Evolutionary conservation across 2,888 invertebrate genomes (phyloP).

Genomic region (Monoplex corrugatus): DNA sequence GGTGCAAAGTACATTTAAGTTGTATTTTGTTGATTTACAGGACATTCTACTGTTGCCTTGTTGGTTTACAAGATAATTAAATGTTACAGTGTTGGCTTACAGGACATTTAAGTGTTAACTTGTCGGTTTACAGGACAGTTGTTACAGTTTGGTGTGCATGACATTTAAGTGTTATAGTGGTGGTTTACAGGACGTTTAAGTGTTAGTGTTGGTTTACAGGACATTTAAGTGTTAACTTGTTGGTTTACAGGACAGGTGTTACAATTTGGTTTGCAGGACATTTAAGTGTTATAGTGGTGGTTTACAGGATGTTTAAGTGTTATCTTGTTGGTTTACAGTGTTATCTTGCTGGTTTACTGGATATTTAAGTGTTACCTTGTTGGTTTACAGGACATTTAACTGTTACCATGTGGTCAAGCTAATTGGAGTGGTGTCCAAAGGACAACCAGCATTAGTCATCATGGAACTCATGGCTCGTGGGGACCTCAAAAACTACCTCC

Average conservation of each 20-base stretch:
- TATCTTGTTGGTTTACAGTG: neutral
- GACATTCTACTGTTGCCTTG: neutral
- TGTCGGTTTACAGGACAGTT: no score
- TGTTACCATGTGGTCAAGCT: constrained; percentile 95
- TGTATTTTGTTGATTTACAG: neutral
- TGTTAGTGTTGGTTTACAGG: constrained; percentile 79
- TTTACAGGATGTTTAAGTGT: neutral
- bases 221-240: neutral
- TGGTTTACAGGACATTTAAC: constrained; percentile 87
- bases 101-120: no score
- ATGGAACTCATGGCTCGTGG: constrained; percentile 99
- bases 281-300: no score
- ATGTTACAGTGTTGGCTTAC: neutral
- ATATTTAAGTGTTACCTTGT: no score
- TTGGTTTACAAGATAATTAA: neutral
- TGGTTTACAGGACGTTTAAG: neutral
- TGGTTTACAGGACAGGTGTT: no score
- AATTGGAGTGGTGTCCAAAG: constrained; percentile 96
- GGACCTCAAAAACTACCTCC: constrained; percentile 94
- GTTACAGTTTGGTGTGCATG: constrained; percentile 78
- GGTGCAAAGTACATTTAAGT: neutral
- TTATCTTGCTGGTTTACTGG: neutral
- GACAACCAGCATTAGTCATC: constrained; percentile 95
- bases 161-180: neutral
- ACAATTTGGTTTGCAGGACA: no score